phyloP scores from a whole-genome alignment of 2,113 vertebrate genomes.

The Megatriorchis doriae region DNA sequence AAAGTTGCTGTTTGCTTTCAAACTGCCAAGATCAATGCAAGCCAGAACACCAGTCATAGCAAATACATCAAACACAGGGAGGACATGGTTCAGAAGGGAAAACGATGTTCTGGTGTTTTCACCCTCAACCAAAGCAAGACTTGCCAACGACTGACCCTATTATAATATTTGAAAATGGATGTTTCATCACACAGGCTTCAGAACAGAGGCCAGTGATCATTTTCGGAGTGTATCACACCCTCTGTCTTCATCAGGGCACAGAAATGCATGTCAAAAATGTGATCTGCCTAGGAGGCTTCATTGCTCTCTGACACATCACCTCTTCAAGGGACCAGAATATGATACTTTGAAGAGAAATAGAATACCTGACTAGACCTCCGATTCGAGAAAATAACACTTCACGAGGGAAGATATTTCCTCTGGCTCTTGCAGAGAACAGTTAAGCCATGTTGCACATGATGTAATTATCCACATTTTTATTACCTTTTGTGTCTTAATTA shows the following conservation, averaged over 20 bases:
- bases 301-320: not conserved
- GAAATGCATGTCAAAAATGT: not conserved
- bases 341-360: not conserved
- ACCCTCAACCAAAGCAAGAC: not conserved
- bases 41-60: not conserved
- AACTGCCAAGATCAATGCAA: not conserved
- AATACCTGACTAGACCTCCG: not conserved
- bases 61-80: not conserved
- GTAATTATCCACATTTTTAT: slow-evolving; percentile 33
- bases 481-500: slow-evolving; percentile 46
- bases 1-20: not conserved
- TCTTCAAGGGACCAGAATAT: not conserved
- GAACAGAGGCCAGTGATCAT: not conserved
- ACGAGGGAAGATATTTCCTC: not conserved
- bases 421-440: not conserved
- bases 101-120: not conserved
- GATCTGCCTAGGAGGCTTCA: not conserved
- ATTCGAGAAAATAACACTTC: not conserved
- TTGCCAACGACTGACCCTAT: not conserved
- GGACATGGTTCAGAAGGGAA: not conserved
- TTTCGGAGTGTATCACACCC: not conserved
- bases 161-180: not conserved
- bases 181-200: not conserved
- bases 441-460: not conserved
- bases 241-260: not conserved